Evolutionary conservation across 2,797 vertebrate genomes (phyloP), one percentile per base, ranked within the genome.

Genomic region (Danio albolineatus): DNA sequence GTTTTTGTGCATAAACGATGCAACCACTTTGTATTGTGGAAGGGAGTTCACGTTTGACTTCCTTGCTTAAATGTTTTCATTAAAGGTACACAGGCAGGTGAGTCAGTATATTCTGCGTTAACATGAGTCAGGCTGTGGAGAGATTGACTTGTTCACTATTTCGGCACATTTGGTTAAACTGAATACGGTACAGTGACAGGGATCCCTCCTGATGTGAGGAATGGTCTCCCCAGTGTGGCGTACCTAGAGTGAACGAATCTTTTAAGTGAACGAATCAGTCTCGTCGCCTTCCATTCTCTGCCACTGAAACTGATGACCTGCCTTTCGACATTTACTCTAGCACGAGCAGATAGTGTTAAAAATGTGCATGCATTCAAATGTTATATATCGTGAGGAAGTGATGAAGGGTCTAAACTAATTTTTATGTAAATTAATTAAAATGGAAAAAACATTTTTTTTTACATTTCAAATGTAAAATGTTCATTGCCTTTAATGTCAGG

Each of bases 11-110:
- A 80, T 66, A 54, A 79, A 73, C 81, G 85, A 54, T 71, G 43
- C 61, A 73, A 76, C 83, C 85, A 86, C 71, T 80, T 43, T 49
- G 10, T 80, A 5, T n/a, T 59, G 2, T 9, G 36, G 71, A 76
- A 81, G 51, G 85, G 73, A 76, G 65, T 21, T 48, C 21, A 69
- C 8, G 28, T 14, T 17, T 46, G 41, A 72, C 28, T 48, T 49
- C 17, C 17, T 53, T 12, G 3, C 10, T 51, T 16, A 69, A 54
- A 64, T 49, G 2, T 5, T 6, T 16, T 38, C 7, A 10, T 28
- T 7, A 16, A 2, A 53, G 7, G 13, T 12, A 14, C 8, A 17
- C 39, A n/a, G 41, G 2, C 4, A 1, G 2, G 12, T 14, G 9
- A 5, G 54, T 36, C 43, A 7, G n/a, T 28, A 10, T 9, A 9